A percentile compares a stretch with the other conserved stretches of the same genome.
phyloP scores from a whole-genome alignment of 2,113 vertebrate species.

The Hypocryptadius cinnamomeus region DNA sequence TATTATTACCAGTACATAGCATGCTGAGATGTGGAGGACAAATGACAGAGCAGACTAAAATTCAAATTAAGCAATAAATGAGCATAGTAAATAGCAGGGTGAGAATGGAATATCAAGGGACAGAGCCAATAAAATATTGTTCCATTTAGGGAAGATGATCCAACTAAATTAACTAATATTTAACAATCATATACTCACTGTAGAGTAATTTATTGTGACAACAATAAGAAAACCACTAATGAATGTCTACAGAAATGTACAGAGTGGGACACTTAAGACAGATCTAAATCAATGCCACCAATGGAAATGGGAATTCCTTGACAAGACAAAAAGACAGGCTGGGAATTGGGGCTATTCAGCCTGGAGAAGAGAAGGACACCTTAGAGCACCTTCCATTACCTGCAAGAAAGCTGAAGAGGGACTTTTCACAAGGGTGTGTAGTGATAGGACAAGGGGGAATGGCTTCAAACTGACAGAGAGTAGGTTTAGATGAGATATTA shows the following conservation, averaged over 20 bases:
- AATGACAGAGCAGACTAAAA: background rate
- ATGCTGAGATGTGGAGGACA: background rate
- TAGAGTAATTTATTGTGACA: background rate
- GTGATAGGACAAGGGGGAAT: background rate
- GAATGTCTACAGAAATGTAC: background rate
- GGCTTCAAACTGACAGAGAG: background rate
- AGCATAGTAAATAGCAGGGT: background rate
- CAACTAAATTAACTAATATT: background rate
- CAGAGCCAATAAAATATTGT: background rate
- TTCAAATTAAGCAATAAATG: background rate
- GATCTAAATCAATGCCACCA: background rate
- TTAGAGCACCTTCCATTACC: background rate
- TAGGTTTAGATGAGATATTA: background rate
- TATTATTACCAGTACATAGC: background rate
- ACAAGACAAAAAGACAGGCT: background rate
- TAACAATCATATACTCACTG: background rate
- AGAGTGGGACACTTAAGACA: background rate
- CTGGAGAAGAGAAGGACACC: background rate
- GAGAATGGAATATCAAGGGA: background rate
- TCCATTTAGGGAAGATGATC: background rate
- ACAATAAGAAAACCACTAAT: background rate
- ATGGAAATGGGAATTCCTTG: background rate
- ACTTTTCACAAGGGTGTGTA: background rate
- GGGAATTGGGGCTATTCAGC: background rate
- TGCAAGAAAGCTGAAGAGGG: background rate